These are phyloP conservation scores for Resseliella maxima DNA, from an alignment of 2,888 invertebrate species.

Conservation along the genomic window DNA sequence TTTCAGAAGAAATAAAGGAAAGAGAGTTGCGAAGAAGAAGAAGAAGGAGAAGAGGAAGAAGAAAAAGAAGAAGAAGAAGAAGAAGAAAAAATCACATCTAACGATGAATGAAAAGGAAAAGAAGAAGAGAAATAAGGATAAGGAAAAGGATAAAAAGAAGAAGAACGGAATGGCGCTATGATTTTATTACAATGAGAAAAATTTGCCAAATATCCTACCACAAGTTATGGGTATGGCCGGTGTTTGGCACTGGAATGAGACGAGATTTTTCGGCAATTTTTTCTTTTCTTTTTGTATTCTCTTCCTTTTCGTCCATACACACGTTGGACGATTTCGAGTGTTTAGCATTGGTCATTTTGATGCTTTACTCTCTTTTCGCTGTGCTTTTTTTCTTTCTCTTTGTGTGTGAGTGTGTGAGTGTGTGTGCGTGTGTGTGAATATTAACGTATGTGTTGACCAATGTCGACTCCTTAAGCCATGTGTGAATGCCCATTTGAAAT, in stretches of 20 bases:
- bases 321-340: not conserved
- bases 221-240: not conserved
- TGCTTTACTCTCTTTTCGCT: not conserved
- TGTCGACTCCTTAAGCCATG: constrained; percentile 49
- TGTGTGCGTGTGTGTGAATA: no score
- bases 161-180: constrained; percentile 24
- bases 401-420: no score
- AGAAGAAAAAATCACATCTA: no score
- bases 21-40: not conserved
- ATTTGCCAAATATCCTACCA: constrained; percentile 34
- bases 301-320: not conserved
- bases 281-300: not conserved
- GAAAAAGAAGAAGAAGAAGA: not conserved
- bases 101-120: no score
- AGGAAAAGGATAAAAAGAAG: not conserved
- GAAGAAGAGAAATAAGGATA: not conserved
- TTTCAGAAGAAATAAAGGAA: not conserved
- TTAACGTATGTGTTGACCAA: not conserved
- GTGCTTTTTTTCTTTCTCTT: no score
- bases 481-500: constrained; percentile 49
- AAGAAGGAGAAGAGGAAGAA: not conserved
- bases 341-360: not conserved
- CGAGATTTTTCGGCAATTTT: not conserved
- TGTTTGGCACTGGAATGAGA: not conserved
- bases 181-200: constrained; percentile 51